Conservation (phyloP, 2,113 vertebrate genomes). For the Sebastes schlegelii region DNA sequence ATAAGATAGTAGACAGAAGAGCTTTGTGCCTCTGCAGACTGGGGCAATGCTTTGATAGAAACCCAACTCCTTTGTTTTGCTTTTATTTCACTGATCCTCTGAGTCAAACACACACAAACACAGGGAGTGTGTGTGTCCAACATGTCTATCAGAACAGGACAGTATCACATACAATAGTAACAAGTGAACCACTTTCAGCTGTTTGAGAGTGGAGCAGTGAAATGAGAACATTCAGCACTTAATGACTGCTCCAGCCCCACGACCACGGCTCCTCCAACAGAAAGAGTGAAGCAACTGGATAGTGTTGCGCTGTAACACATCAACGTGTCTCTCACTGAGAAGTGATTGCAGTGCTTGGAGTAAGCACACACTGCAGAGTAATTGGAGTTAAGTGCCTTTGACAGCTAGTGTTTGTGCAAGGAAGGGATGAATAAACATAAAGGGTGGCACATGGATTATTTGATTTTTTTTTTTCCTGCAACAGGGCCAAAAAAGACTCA, state of each 20-base stretch:
- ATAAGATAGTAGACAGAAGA: slow-evolving; percentile 7
- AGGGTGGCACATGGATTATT: slow-evolving; percentile 43
- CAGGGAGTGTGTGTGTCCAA: background rate
- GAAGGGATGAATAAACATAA: slow-evolving; percentile 53
- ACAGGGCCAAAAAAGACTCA: slow-evolving; percentile 22
- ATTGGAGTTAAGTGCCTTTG: slow-evolving; percentile 48
- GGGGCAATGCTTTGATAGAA: slow-evolving; percentile 27
- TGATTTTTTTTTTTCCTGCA: slow-evolving; percentile 20
- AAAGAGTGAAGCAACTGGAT: slow-evolving; percentile 40
- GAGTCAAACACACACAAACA: slow-evolving; percentile 1
- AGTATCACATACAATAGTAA: background rate
- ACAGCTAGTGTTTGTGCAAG: slow-evolving; percentile 63
- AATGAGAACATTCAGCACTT: slow-evolving; percentile 5
- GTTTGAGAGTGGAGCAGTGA: background rate
- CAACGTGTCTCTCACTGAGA: slow-evolving; percentile 12
- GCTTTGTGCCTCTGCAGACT: slow-evolving; percentile 22
- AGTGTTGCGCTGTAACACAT: slow-evolving; percentile 34
- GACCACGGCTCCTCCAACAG: slow-evolving; percentile 13
- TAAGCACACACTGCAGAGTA: slow-evolving; percentile 24
- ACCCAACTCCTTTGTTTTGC: background rate
- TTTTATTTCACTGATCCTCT: too few relatives aligned
- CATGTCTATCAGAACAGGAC: background rate
- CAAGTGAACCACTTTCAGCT: background rate
- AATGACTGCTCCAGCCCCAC: slow-evolving; percentile 23
- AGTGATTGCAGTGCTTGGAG: slow-evolving; percentile 25